Evolutionary conservation across 1,140 invertebrate genomes (phyloP).

Genomic region (Hylaeus volcanicus): DNA sequence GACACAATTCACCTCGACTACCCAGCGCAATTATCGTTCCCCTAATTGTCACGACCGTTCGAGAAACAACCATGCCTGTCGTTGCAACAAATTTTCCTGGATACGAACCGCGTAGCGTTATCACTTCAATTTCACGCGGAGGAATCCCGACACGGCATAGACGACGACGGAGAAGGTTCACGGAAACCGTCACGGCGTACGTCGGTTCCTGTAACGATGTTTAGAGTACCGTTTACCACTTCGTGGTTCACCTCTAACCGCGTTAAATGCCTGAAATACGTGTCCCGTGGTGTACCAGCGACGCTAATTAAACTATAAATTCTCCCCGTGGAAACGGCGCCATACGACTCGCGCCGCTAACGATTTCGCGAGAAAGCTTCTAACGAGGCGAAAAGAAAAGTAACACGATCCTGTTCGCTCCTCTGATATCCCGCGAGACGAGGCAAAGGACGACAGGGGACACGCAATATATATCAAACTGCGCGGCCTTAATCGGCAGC

Average conservation of each 20-base stretch:
- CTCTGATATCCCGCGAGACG: constrained; percentile 1
- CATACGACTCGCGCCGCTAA: constrained; percentile 27
- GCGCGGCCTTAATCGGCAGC: constrained; percentile 36
- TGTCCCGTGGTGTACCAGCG: constrained; percentile 1
- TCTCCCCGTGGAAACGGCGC: constrained; percentile 35
- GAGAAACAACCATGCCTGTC: background rate
- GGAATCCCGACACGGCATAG: background rate
- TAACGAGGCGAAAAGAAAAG: constrained; percentile 45
- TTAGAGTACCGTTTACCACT: background rate
- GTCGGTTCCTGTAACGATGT: background rate
- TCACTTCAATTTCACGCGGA: background rate
- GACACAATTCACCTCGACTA: too few species aligned
- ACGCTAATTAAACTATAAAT: constrained; percentile 52
- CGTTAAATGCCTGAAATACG: constrained; percentile 32
- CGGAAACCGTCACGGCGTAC: background rate
- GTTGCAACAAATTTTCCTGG: background rate
- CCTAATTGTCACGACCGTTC: background rate
- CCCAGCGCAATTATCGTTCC: too few species aligned
- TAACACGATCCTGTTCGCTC: background rate
- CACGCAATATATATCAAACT: constrained; percentile 35
- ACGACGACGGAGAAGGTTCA: background rate
- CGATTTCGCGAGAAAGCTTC: constrained; percentile 42
- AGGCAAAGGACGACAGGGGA: constrained; percentile 4
- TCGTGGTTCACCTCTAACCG: constrained; percentile 9
- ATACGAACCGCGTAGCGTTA: background rate